phyloP scores from a whole-genome alignment of 2,113 vertebrate genomes.

The Pelmatolapia mariae region DNA sequence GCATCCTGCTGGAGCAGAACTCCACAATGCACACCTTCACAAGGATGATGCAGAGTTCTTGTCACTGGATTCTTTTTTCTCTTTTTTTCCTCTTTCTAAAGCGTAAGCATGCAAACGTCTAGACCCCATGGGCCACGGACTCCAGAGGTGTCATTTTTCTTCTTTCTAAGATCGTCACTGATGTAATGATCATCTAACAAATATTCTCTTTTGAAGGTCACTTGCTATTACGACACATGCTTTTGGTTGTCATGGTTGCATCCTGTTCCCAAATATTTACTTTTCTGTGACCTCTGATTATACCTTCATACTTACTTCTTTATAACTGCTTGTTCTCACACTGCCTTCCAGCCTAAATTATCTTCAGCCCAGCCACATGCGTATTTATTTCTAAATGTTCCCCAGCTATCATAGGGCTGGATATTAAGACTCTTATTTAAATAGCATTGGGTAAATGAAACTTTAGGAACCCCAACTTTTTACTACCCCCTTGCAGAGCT shows the following conservation, averaged over 20 bases:
- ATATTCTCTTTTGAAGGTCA: background rate
- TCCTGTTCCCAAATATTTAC: background rate
- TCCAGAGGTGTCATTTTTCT: background rate
- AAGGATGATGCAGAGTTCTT: background rate
- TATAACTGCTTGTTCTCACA: background rate
- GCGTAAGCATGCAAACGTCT: accelerated
- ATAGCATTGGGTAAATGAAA: background rate
- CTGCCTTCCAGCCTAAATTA: background rate
- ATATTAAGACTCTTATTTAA: background rate
- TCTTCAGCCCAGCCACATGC: background rate
- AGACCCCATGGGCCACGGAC: accelerated
- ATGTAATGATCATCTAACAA: background rate
- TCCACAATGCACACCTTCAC: background rate
- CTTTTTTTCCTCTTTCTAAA: background rate
- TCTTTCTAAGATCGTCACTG: background rate
- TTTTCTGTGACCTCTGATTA: background rate
- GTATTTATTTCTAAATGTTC: no score
- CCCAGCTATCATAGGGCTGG: background rate
- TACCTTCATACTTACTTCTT: background rate
- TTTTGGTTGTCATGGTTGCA: background rate
- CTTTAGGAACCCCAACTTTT: background rate
- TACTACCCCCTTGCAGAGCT: background rate
- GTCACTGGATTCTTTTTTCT: background rate
- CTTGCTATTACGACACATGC: accelerated
- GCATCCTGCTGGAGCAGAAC: background rate